Conservation (phyloP, 1,140 invertebrate species). For the Pseudobourletiella spinata region DNA sequence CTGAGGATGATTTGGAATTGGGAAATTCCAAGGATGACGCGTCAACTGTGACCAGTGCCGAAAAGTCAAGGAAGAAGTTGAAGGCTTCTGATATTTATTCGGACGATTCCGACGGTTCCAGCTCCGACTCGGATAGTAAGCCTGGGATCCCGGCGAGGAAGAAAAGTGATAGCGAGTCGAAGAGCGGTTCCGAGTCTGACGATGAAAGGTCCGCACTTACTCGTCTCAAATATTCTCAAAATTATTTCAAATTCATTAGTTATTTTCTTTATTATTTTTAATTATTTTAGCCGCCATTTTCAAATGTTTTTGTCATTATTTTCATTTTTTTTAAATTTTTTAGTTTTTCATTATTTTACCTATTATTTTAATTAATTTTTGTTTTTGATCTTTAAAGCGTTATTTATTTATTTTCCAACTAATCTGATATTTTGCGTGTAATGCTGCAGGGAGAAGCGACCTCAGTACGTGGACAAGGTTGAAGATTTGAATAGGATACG, state of each 20-base stretch:
- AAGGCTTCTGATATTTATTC: slow-evolving; percentile 94
- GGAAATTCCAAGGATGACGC: slow-evolving; percentile 46
- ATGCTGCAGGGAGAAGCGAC: slow-evolving; percentile 46
- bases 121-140: slow-evolving; percentile 49
- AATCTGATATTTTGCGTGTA: no score
- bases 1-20: slow-evolving; percentile 48
- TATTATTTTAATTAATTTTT: not conserved
- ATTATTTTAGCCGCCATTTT: not conserved
- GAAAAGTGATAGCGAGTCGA: slow-evolving; percentile 35
- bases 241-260: slow-evolving; percentile 1
- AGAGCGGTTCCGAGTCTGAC: slow-evolving; percentile 47
- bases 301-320: not conserved
- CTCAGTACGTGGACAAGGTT: slow-evolving; percentile 57
- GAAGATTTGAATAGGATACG: slow-evolving; percentile 81
- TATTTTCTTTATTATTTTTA: not conserved
- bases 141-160: not conserved
- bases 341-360: slow-evolving; percentile 2
- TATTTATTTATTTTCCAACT: no score
- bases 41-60: slow-evolving; percentile 38
- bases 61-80: slow-evolving; percentile 54
- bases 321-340: not conserved
- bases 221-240: slow-evolving; percentile 38
- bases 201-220: slow-evolving; percentile 39
- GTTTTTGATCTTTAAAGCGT: no score
- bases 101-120: slow-evolving; percentile 75